These are phyloP conservation scores for Neostethus bicornis DNA, from an alignment of 2,797 vertebrate genomes.

Conservation along the genomic window DNA sequence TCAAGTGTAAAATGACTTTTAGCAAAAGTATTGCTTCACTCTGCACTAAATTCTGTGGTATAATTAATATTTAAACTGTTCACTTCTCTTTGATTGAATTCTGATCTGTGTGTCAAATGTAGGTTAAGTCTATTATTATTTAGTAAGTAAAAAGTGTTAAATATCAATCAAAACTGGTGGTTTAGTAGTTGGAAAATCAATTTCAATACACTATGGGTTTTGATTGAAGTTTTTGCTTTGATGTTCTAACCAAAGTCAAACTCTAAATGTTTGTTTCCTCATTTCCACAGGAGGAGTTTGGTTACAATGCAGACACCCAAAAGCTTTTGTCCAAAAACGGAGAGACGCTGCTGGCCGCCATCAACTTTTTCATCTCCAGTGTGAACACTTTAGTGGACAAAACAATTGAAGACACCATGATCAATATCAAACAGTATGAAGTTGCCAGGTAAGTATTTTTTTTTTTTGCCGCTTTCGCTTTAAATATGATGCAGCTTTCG, in stretches of 20 bases:
- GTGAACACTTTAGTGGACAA: conserved; percentile 97
- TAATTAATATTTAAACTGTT: too few relatives aligned
- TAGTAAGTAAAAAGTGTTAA: not conserved
- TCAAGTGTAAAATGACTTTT: too few relatives aligned
- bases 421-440: conserved; percentile 98
- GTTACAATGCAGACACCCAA: conserved; percentile 98
- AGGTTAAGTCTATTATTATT: not conserved
- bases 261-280: conserved; percentile 44
- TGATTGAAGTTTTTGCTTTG: not conserved
- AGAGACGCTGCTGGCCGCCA: conserved; percentile 94
- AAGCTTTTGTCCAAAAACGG: conserved; percentile 97
- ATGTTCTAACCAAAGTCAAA: too few relatives aligned
- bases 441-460: conserved; percentile 85
- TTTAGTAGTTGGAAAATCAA: too few relatives aligned
- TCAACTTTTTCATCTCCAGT: conserved; percentile 95
- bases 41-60: too few relatives aligned
- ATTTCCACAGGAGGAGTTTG: conserved; percentile 91
- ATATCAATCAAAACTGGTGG: too few relatives aligned
- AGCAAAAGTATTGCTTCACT: too few relatives aligned
- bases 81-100: not conserved
- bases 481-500: not conserved
- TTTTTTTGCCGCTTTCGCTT: not conserved
- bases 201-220: too few relatives aligned
- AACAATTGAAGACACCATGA: conserved; percentile 96
- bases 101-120: not conserved